phyloP scores from a whole-genome alignment of 1,140 invertebrate genomes.

The Holotrichia oblita region DNA sequence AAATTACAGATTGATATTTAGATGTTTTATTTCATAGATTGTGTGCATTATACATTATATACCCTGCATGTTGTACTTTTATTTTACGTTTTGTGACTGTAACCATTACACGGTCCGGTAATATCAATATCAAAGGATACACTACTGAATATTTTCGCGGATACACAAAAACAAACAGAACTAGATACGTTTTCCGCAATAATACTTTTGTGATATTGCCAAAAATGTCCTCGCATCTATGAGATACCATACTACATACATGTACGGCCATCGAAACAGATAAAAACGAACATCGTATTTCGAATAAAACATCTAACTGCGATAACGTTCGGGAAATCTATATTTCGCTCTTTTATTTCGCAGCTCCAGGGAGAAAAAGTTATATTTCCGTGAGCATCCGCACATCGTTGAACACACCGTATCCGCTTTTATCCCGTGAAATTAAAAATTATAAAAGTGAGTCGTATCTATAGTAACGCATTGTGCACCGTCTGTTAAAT shows the following conservation, averaged over 20 bases:
- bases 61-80: too few relatives aligned
- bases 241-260: background rate
- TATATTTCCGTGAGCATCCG: background rate
- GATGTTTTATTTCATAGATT: too few relatives aligned
- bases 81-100: too few relatives aligned
- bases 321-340: background rate
- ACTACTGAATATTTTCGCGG: background rate
- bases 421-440: background rate
- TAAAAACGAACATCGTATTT: background rate
- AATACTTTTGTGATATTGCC: slow-evolving; percentile 17
- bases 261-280: background rate
- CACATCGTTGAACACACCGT: background rate
- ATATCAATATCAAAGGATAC: background rate
- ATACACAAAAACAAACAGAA: background rate
- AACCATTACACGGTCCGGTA: background rate
- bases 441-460: slow-evolving; percentile 32
- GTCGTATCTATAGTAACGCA: background rate
- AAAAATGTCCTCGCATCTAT: background rate
- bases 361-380: background rate
- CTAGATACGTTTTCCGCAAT: background rate
- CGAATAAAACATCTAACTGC: slow-evolving; percentile 24
- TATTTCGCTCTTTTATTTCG: slow-evolving; percentile 1
- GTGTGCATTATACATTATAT: too few relatives aligned
- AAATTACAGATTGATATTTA: too few relatives aligned
- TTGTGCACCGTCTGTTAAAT: background rate